Base-by-base conservation (phyloP, 2,113 vertebrate genomes). In the Myiagra hebetior region DNA sequence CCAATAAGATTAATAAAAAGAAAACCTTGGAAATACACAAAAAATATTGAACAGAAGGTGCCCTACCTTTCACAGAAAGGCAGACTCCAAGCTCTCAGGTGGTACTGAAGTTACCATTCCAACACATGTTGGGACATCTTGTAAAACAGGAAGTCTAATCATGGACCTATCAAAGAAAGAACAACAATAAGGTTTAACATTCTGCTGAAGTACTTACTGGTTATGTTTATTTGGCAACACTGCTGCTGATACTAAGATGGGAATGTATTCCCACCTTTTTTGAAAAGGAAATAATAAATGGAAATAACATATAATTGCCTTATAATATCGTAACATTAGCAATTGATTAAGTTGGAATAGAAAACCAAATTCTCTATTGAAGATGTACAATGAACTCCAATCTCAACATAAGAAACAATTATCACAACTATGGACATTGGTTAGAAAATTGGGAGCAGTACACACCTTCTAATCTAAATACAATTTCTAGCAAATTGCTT, bases 211-310 rank as follows among this genome's bases (percentile, higher is more conserved):
- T 35, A 87, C 35, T 50, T 56, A 77, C 59, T 94, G 65, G 14
- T 96, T 94, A 77, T 77, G 95, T 95, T 98, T 97, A 97, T 97
- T 97, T 97, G 96, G 93, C 89, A 97, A 97, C 96, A 92, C 91
- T 97, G 91, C 93, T 96, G 96, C 91, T 97, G 80, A 97, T 96
- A 97, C 93, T 95, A 93, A 85, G 15, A 89, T 82, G 57, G 74
- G 70, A 95, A 95, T 4, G 11, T 7, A 91, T 20, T 85, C 82
- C 91, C 85, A 95, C 65, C 89, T 82, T 69, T 85, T 91, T 88
- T 59, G 41, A 46, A 87, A 68, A 53, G 42, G n/a, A 93, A 83
- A 69, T 67, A 62, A 41, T 56, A 75, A 59, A 47, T 27, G 39
- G 30, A 80, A 87, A 50, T 46, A 70, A 74, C 39, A 74, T 44